Evolutionary conservation across 2,797 vertebrate genomes (phyloP).

Genomic region (Mormyrops boulengeri): DNA sequence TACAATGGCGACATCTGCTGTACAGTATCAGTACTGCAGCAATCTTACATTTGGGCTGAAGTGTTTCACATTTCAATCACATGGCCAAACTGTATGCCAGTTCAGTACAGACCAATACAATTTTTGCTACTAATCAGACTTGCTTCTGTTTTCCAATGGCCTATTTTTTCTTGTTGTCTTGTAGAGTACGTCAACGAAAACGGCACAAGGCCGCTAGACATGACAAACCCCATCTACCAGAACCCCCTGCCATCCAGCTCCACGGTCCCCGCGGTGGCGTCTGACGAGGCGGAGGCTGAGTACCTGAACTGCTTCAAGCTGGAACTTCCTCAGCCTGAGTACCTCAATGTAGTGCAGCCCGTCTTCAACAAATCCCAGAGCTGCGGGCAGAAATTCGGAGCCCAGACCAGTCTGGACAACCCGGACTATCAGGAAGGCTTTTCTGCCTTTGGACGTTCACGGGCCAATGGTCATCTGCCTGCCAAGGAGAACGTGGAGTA

Average conservation of each 20-base stretch:
- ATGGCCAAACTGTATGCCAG: neutral
- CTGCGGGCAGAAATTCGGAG: constrained; percentile 57
- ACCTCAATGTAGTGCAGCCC: constrained; percentile 74
- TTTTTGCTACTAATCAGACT: neutral
- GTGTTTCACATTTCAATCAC: neutral
- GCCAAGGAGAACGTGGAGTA: constrained; percentile 82
- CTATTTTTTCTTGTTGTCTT: constrained; percentile 28
- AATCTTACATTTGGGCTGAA: neutral
- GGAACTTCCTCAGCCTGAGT: constrained; percentile 70
- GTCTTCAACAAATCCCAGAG: constrained; percentile 45
- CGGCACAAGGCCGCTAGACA: constrained; percentile 55
- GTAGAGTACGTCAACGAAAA: constrained; percentile 88
- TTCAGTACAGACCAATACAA: neutral
- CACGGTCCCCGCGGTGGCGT: constrained; percentile 52
- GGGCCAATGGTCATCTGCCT: constrained; percentile 75
- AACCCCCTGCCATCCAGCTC: constrained; percentile 54
- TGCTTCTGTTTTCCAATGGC: neutral
- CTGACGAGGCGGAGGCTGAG: constrained; percentile 66
- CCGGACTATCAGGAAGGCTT: constrained; percentile 97
- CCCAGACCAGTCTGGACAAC: constrained; percentile 89
- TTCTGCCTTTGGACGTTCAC: constrained; percentile 68
- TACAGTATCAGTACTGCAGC: neutral
- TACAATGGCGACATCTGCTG: neutral
- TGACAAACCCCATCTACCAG: constrained; percentile 83
- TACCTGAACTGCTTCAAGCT: constrained; percentile 85